Conservation (phyloP, 2,113 vertebrate genomes). For the Dicentrarchus labrax region DNA sequence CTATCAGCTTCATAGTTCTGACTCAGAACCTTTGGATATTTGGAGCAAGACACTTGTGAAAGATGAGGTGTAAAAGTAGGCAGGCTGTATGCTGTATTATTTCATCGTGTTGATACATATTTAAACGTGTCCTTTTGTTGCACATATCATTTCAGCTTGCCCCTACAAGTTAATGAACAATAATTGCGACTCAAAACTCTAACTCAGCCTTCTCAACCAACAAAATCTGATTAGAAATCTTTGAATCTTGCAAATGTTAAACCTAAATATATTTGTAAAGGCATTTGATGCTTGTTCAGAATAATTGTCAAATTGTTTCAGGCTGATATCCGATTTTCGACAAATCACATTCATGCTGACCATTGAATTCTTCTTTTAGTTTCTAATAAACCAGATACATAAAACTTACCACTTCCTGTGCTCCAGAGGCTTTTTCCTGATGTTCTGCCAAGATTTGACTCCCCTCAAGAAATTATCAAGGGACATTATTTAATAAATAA, state of each 20-base stretch:
- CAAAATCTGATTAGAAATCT: neutral
- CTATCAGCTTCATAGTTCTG: neutral
- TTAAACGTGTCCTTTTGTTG: neutral
- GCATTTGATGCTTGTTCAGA: neutral
- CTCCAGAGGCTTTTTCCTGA: no score
- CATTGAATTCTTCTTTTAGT: neutral
- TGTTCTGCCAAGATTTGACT: neutral
- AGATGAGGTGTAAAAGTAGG: neutral
- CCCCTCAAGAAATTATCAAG: neutral
- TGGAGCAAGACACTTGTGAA: neutral
- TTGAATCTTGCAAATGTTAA: neutral
- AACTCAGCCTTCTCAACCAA: no score
- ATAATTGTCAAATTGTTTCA: neutral
- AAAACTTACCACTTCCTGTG: neutral
- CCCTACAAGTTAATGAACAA: neutral
- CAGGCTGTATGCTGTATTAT: neutral
- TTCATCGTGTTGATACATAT: no score
- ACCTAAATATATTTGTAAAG: neutral
- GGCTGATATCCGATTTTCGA: neutral
- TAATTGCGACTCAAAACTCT: neutral
- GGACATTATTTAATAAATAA: neutral
- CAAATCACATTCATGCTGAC: neutral
- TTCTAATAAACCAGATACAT: neutral
- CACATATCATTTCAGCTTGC: neutral
- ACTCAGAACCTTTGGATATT: neutral